A percentile compares a stretch with the other conserved stretches of the same genome.
These are phyloP conservation scores for Trichoplusia ni DNA, from an alignment of 1,140 invertebrate genomes.

Conservation along the genomic window DNA sequence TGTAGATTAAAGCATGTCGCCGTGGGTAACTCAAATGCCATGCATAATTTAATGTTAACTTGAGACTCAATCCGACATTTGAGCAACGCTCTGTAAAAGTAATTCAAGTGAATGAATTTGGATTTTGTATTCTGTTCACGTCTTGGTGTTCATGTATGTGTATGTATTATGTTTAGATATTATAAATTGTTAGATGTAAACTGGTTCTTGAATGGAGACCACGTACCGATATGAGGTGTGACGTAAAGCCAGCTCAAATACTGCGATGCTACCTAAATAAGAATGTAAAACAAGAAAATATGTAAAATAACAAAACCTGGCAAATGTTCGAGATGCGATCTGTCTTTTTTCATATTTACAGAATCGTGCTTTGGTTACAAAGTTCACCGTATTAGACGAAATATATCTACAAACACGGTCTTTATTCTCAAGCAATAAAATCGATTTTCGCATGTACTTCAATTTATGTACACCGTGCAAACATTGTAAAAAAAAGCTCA, in stretches of 20 bases:
- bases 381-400: too few relatives aligned
- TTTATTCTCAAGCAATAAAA: too few relatives aligned
- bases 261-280: conserved; percentile 1
- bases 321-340: too few relatives aligned
- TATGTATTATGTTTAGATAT: conserved; percentile 20
- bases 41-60: conserved; percentile 25
- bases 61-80: conserved; percentile 15
- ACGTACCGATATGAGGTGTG: conserved; percentile 4
- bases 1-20: background rate
- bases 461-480: too few relatives aligned
- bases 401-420: too few relatives aligned
- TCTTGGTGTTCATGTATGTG: conserved; percentile 16
- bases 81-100: conserved; percentile 20
- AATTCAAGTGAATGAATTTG: conserved; percentile 37
- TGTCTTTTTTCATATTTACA: too few relatives aligned
- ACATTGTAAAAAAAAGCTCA: too few relatives aligned
- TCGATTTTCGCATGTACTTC: too few relatives aligned
- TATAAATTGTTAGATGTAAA: conserved; percentile 29
- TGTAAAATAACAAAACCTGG: background rate
- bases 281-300: background rate
- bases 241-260: conserved; percentile 5
- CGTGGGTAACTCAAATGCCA: conserved; percentile 22
- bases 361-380: too few relatives aligned
- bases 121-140: conserved; percentile 27
- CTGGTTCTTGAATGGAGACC: conserved; percentile 33